Base-by-base conservation (phyloP, 1,140 invertebrate genomes). In the Bombyx mandarina region DNA sequence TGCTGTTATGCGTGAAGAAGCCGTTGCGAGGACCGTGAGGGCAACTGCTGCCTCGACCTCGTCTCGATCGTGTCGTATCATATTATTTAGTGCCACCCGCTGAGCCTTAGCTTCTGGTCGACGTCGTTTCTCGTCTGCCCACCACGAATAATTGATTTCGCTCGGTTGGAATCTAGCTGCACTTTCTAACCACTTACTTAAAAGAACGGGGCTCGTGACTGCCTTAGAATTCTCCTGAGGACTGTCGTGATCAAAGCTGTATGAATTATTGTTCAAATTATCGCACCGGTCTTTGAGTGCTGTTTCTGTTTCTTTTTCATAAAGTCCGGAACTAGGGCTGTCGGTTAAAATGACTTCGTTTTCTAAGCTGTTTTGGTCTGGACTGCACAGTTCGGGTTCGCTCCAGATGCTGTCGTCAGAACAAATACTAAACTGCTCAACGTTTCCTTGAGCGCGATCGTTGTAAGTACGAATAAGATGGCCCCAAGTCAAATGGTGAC, bases 361-460 rank as follows among this genome's bases (percentile, higher is more conserved):
- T 50, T 83, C 67, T 47, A 65, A 26, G 5, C 67, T 58, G 45
- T 70, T 71, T 18, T 58, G 57, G 49, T 77, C 69, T 35, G 71
- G 69, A 54, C 65, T 77, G n/a, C 58, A 61, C 1, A 62, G 69
- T 45, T 89, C 89, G 2, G 89, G 79, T 65, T 93, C 92, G 64
- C 91, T 91, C 92, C 92, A 93, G 70, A 93, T 93, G 72, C 91
- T 93, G 74, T 93, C 92, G 61, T 92, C 91, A 3, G 92, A 93
- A 66, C 91, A 92, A 60, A 93, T 93, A 73, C 92, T 93, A 69
- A 93, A 93, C 72, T 93, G 92, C 66, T 93, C 93, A 3, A 93
- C 91, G 77, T 93, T 93, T 6, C 92, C 93, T 56, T 90, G 89
- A 0, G 92, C 92, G 61, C 91, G 91, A 58, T 90, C 90, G 72